Evolutionary conservation across 2,113 vertebrate species (phyloP).

Genomic region (Apteryx owenii): DNA sequence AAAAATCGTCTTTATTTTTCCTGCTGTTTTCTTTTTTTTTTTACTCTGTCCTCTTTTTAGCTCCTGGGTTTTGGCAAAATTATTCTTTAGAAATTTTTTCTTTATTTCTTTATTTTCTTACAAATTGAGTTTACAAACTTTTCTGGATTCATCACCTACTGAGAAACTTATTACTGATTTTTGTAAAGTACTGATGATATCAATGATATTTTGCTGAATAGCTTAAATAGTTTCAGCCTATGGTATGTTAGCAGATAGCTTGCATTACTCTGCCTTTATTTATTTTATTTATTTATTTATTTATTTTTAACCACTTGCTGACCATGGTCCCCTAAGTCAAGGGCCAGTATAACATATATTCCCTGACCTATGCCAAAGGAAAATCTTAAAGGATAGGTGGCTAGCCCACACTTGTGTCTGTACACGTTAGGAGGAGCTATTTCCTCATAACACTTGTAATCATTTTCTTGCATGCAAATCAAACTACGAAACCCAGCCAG

Average conservation of each 20-base stretch:
- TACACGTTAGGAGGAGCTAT: neutral
- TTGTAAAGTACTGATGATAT: neutral
- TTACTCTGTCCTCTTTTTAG: neutral
- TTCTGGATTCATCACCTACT: neutral
- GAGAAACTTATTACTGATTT: neutral
- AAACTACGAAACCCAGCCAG: neutral
- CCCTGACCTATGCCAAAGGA: neutral
- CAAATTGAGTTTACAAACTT: neutral
- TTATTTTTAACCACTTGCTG: neutral
- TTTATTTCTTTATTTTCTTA: too few relatives aligned
- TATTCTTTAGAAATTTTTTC: neutral
- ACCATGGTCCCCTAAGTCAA: neutral
- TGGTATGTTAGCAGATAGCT: neutral
- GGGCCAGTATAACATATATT: neutral
- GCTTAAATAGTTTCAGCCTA: neutral
- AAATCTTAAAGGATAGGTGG: too few relatives aligned
- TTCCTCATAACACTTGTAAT: neutral
- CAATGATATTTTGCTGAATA: neutral
- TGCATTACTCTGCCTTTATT: neutral
- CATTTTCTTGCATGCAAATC: neutral
- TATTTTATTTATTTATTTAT: too few relatives aligned
- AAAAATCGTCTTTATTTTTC: neutral
- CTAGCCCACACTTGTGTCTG: rapidly evolving
- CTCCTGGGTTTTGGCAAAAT: neutral
- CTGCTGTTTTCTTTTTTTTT: too few relatives aligned